These are phyloP conservation scores for Edolisoma coerulescens DNA, from an alignment of 2,113 vertebrate genomes.

Conservation along the genomic window DNA sequence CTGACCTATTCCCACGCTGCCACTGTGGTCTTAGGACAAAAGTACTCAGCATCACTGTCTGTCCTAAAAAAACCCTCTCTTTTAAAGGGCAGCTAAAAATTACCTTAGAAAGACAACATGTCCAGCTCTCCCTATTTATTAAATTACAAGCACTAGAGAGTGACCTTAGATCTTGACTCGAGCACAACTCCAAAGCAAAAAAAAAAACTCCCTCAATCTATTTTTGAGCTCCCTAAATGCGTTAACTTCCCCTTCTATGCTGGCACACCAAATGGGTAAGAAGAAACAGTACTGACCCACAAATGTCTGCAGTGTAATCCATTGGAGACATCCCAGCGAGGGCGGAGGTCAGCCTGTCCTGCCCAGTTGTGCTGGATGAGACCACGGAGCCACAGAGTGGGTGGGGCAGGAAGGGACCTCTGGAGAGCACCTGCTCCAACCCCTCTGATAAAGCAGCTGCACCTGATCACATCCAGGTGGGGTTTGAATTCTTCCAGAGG, in stretches of 20 bases:
- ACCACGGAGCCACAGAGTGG: background rate
- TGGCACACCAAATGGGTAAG: background rate
- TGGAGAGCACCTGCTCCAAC: rapidly evolving
- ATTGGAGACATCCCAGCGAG: background rate
- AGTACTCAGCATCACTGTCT: background rate
- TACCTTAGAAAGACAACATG: background rate
- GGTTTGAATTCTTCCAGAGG: background rate
- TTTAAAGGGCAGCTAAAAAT: background rate
- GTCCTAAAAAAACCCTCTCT: background rate
- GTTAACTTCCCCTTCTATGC: background rate
- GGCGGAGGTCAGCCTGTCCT: background rate
- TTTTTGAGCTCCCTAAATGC: background rate
- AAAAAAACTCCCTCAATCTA: background rate
- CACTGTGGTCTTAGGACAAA: background rate
- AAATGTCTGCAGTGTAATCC: background rate
- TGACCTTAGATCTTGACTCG: background rate
- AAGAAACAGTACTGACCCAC: background rate
- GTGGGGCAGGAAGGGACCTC: background rate
- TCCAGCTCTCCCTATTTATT: background rate
- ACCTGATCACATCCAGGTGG: background rate
- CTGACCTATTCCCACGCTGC: background rate
- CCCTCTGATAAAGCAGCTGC: background rate
- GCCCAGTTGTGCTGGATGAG: background rate
- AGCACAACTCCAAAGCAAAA: background rate
- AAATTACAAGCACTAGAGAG: background rate